phyloP scores from a whole-genome alignment of 2,888 invertebrate genomes.

The Spodoptera littoralis region DNA sequence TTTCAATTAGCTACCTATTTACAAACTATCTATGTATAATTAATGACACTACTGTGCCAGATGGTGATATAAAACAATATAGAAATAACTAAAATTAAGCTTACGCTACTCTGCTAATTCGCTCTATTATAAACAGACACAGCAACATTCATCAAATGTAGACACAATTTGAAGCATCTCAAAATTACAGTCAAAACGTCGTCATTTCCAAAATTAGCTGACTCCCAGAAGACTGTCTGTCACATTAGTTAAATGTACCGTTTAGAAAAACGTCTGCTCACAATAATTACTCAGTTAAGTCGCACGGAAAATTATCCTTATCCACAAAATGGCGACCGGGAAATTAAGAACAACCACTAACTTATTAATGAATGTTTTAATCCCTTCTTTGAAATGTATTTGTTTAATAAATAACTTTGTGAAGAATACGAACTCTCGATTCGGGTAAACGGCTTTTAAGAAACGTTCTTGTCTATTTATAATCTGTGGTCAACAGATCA shows the following conservation, averaged over 20 bases:
- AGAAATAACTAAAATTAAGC: no score
- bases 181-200: no score
- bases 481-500: neutral
- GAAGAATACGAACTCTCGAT: neutral
- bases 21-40: no score
- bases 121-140: neutral
- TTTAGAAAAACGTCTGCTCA: constrained; percentile 60
- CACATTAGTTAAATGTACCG: constrained; percentile 42
- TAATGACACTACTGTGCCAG: no score
- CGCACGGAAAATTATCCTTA: constrained; percentile 69
- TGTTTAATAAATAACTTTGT: constrained; percentile 7
- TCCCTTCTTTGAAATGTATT: constrained; percentile 10
- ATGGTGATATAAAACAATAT: no score
- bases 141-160: neutral
- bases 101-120: no score
- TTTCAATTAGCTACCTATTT: no score
- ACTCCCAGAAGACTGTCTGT: constrained; percentile 19
- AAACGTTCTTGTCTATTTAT: neutral
- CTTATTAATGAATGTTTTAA: constrained; percentile 25
- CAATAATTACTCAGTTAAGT: constrained; percentile 65
- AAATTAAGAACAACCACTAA: constrained; percentile 62
- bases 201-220: constrained; percentile 29
- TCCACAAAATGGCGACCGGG: constrained; percentile 55
- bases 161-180: neutral
- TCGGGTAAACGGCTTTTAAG: neutral